These are phyloP conservation scores for Beris morrisii DNA, from an alignment of 2,888 invertebrate genomes.

Conservation along the genomic window DNA sequence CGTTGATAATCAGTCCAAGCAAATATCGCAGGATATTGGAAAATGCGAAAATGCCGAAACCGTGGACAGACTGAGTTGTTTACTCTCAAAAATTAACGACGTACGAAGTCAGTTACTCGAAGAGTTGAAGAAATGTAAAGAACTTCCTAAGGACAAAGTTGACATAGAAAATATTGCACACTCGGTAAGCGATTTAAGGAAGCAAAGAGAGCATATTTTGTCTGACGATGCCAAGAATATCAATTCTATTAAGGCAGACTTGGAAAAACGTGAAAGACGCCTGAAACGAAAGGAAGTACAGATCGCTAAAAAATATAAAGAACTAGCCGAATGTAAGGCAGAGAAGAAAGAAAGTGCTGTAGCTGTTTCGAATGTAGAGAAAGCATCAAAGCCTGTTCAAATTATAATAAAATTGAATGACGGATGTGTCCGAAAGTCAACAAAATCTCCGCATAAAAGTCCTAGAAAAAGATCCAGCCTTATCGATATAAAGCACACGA, in stretches of 20 bases:
- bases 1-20: constrained; percentile 50
- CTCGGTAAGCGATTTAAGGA: constrained; percentile 44
- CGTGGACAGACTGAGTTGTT: constrained; percentile 42
- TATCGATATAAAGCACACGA: constrained; percentile 20
- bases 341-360: constrained; percentile 7
- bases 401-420: constrained; percentile 50
- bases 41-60: constrained; percentile 44
- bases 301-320: constrained; percentile 43
- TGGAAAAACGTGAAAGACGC: constrained; percentile 44
- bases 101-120: constrained; percentile 46
- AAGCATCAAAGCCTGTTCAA: constrained; percentile 43
- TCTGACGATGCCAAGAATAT: constrained; percentile 28
- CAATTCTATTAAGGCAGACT: constrained; percentile 29
- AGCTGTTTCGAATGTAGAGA: neutral
- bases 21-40: constrained; percentile 49
- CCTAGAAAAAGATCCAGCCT: constrained; percentile 36
- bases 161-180: constrained; percentile 35
- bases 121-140: constrained; percentile 44
- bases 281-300: constrained; percentile 48
- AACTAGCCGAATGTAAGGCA: constrained; percentile 44
- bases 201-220: constrained; percentile 47
- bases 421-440: constrained; percentile 42
- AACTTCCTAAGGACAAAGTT: neutral
- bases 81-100: constrained; percentile 49
- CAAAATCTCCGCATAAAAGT: constrained; percentile 39